Evolutionary conservation across 2,113 vertebrate genomes (phyloP).

Genomic region (Chaetops frenatus): DNA sequence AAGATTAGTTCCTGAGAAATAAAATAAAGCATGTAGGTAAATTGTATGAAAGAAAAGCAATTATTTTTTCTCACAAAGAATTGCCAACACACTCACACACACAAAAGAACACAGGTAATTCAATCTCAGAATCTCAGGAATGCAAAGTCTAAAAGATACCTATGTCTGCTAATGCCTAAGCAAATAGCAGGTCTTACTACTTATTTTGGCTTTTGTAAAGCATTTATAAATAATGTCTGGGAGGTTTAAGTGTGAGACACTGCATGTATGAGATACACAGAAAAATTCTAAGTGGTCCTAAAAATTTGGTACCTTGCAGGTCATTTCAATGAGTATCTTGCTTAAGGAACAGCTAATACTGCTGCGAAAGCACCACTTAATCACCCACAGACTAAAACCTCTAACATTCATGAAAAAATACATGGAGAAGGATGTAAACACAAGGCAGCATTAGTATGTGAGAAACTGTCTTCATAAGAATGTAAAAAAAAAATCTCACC

Average conservation of each 20-base stretch:
- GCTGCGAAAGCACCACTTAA: neutral
- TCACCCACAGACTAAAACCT: neutral
- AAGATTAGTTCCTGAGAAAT: neutral
- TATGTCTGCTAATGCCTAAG: neutral
- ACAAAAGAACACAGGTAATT: neutral
- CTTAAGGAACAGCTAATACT: neutral
- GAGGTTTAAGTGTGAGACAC: neutral
- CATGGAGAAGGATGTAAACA: neutral
- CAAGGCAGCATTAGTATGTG: neutral
- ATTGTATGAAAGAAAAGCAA: neutral
- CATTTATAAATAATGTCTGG: neutral
- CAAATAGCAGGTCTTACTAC: neutral
- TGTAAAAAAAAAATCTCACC: conserved; percentile 8
- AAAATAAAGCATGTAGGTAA: neutral
- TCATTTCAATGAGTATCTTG: neutral
- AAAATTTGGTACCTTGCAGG: neutral
- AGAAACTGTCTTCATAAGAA: neutral
- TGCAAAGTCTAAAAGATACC: neutral
- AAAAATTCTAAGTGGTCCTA: neutral
- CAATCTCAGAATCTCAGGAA: neutral
- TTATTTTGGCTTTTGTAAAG: neutral
- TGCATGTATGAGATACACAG: neutral
- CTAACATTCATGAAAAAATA: neutral
- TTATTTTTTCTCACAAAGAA: neutral
- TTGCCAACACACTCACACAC: neutral